These are phyloP conservation scores for Datnioides undecimradiatus DNA, from an alignment of 2,113 vertebrate genomes.

Conservation along the genomic window DNA sequence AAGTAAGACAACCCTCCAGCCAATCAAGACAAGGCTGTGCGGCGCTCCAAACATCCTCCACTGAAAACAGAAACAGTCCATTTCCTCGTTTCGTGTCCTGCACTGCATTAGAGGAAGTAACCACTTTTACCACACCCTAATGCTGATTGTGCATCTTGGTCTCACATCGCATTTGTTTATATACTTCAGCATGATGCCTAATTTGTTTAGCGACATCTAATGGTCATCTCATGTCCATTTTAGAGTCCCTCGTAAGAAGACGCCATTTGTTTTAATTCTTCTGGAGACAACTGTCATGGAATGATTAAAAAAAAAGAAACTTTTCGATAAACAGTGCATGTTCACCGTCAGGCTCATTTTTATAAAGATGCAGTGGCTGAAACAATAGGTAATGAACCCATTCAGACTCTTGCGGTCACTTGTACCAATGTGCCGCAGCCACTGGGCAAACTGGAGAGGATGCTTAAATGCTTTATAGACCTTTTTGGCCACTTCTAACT, in stretches of 20 bases:
- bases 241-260: background rate
- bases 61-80: background rate
- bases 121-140: background rate
- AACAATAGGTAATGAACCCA: too few species aligned
- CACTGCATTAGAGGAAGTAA: background rate
- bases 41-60: conserved; percentile 18
- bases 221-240: conserved; percentile 2
- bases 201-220: conserved; percentile 4
- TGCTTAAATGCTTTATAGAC: too few species aligned
- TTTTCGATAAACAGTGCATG: background rate
- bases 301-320: background rate
- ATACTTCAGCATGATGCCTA: background rate
- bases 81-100: conserved; percentile 16
- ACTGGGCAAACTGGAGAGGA: too few species aligned
- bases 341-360: conserved; percentile 15
- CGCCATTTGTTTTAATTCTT: background rate
- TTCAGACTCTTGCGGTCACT: too few species aligned
- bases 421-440: too few species aligned
- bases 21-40: conserved; percentile 3
- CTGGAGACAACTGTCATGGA: background rate
- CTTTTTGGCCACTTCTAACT: too few species aligned
- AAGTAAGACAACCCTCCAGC: background rate
- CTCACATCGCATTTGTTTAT: conserved; percentile 2
- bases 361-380: background rate
- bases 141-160: conserved; percentile 8